phyloP scores from a whole-genome alignment of 2,797 vertebrate species.

The Pipistrellus nathusii region DNA sequence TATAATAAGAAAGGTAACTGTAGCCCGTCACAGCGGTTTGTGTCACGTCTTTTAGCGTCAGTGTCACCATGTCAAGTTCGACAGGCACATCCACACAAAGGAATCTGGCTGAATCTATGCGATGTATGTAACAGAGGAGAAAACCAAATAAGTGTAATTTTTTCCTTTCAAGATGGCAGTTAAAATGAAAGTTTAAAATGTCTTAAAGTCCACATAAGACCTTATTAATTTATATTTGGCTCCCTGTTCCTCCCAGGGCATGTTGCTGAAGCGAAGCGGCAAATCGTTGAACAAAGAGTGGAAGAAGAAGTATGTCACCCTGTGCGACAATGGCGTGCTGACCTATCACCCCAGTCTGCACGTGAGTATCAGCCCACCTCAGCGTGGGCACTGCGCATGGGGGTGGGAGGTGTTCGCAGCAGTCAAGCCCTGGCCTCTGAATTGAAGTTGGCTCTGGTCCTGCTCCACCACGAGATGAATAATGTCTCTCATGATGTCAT shows the following conservation, averaged over 20 bases:
- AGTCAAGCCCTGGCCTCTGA: accelerated
- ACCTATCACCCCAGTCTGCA: slow-evolving; percentile 98
- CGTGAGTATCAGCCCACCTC: slow-evolving; percentile 86
- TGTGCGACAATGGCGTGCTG: slow-evolving; percentile 97
- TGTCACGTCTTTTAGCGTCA: accelerated
- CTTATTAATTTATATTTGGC: accelerated
- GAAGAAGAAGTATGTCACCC: slow-evolving; percentile 99
- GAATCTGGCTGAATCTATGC: accelerated
- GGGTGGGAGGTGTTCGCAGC: accelerated
- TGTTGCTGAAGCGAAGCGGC: slow-evolving; percentile 96
- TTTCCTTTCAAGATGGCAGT: neutral
- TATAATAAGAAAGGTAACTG: accelerated
- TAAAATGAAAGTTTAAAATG: neutral
- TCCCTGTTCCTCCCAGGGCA: slow-evolving; percentile 89
- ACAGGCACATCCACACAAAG: accelerated
- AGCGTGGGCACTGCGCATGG: accelerated
- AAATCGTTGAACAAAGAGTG: slow-evolving; percentile 98
- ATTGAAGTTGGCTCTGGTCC: neutral
- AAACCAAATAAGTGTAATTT: neutral
- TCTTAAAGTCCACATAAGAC: accelerated
- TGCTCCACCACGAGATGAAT: accelerated
- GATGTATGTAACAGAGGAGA: neutral
- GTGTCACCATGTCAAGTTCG: accelerated
- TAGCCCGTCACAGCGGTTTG: accelerated
- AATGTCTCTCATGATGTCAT: neutral